Conservation (phyloP, 1,140 invertebrate species). For the Orchestia grillus region DNA sequence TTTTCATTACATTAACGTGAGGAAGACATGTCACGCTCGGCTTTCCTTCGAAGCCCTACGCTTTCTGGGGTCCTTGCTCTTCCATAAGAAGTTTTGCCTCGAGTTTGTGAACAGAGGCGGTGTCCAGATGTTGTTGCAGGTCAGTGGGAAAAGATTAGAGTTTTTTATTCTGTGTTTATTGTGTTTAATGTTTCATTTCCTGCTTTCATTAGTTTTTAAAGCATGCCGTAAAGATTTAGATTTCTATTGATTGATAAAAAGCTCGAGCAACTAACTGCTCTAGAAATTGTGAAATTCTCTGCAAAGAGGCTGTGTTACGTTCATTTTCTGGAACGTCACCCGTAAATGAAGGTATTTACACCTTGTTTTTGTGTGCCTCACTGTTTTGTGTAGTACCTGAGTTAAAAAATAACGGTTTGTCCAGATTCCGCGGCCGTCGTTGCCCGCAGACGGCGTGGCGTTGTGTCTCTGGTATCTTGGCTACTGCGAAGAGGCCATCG, state of each 20-base stretch:
- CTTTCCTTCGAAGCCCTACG: constrained; percentile 95
- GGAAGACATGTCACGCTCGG: constrained; percentile 88
- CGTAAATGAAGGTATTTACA: too few species aligned
- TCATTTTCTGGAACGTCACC: background rate
- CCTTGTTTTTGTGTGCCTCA: too few species aligned
- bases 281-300: background rate
- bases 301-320: background rate
- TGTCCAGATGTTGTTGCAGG: constrained; percentile 74
- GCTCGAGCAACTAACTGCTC: background rate
- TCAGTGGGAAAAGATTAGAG: constrained; percentile 26
- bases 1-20: constrained; percentile 89
- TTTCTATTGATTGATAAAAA: background rate
- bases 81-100: constrained; percentile 97
- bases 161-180: background rate
- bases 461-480: constrained; percentile 96
- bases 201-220: background rate
- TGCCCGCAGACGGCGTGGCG: constrained; percentile 95
- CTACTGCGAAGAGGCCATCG: constrained; percentile 98
- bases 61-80: constrained; percentile 92
- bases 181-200: background rate
- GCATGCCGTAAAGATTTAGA: background rate
- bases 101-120: constrained; percentile 92
- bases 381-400: background rate
- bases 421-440: constrained; percentile 89
- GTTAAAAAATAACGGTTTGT: background rate